Conservation (phyloP, 2,888 invertebrate species). For the Acrobasis consociella region DNA sequence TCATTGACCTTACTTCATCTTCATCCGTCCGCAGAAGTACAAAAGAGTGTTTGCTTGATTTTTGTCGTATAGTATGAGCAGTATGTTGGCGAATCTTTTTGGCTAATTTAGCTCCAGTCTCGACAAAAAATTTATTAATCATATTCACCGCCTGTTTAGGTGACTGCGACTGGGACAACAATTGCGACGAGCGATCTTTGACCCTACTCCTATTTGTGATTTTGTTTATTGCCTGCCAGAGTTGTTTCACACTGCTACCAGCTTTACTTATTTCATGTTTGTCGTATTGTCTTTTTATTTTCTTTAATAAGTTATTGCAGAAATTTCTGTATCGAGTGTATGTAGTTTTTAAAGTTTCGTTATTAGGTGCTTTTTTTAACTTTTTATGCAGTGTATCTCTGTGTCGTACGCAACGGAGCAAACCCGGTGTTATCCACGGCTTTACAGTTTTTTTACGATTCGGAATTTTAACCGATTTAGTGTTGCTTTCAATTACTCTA, state of each 20-base stretch:
- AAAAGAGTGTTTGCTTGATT: too few species aligned
- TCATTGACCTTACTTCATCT: too few species aligned
- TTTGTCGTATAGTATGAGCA: too few species aligned
- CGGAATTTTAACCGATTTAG: not conserved
- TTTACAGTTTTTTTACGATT: slow-evolving; percentile 5
- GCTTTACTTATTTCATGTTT: slow-evolving; percentile 5
- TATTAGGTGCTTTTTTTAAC: slow-evolving; percentile 1
- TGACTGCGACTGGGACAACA: too few species aligned
- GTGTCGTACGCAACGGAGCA: slow-evolving; percentile 23
- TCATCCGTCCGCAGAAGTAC: too few species aligned
- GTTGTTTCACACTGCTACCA: not conserved
- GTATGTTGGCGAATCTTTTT: too few species aligned
- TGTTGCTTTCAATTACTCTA: not conserved
- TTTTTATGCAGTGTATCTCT: slow-evolving; percentile 23
- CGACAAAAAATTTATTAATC: too few species aligned
- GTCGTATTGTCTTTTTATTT: slow-evolving; percentile 27
- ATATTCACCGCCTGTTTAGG: too few species aligned
- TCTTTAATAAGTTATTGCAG: slow-evolving; percentile 28
- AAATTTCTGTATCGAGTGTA: slow-evolving; percentile 25
- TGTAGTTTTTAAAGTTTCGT: slow-evolving; percentile 21
- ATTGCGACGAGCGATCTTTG: too few species aligned
- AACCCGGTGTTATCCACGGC: slow-evolving; percentile 19
- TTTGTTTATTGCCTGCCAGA: not conserved
- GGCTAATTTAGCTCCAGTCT: too few species aligned
- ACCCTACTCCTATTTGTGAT: not conserved